These are phyloP conservation scores for Datnioides undecimradiatus DNA, from an alignment of 2,113 vertebrate species.

Conservation along the genomic window DNA sequence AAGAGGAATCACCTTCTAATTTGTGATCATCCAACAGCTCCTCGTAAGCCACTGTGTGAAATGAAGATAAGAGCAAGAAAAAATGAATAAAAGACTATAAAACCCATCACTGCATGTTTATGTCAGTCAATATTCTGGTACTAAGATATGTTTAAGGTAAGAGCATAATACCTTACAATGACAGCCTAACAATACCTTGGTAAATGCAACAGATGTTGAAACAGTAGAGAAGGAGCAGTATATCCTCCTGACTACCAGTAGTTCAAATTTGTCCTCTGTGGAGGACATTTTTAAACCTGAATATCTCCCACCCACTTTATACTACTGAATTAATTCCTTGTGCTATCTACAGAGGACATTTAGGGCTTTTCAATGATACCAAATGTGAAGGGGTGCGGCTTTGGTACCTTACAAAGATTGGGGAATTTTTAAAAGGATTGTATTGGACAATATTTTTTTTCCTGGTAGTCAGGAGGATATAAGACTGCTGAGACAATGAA, in stretches of 20 bases:
- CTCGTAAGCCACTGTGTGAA: slow-evolving; percentile 88
- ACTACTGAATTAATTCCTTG: too few species aligned
- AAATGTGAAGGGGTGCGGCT: too few species aligned
- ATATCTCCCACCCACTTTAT: too few species aligned
- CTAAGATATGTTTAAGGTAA: background rate
- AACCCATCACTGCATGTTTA: background rate
- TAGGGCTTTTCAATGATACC: too few species aligned
- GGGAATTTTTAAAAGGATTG: too few species aligned
- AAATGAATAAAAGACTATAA: background rate
- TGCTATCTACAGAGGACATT: too few species aligned
- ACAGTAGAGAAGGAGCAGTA: background rate
- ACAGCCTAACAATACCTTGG: background rate
- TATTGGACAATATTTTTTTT: too few species aligned
- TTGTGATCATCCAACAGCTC: slow-evolving; percentile 92
- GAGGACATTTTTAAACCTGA: too few species aligned
- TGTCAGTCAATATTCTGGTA: background rate
- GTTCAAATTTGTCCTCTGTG: too few species aligned
- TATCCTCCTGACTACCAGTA: too few species aligned
- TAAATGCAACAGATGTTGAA: background rate
- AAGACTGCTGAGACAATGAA: background rate
- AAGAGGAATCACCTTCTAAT: slow-evolving; percentile 86
- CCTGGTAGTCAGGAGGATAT: too few species aligned
- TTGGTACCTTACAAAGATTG: too few species aligned
- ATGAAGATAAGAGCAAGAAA: slow-evolving; percentile 30
- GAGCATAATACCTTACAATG: background rate